phyloP scores from a whole-genome alignment of 2,113 vertebrate genomes.

The Psettodes erumei region DNA sequence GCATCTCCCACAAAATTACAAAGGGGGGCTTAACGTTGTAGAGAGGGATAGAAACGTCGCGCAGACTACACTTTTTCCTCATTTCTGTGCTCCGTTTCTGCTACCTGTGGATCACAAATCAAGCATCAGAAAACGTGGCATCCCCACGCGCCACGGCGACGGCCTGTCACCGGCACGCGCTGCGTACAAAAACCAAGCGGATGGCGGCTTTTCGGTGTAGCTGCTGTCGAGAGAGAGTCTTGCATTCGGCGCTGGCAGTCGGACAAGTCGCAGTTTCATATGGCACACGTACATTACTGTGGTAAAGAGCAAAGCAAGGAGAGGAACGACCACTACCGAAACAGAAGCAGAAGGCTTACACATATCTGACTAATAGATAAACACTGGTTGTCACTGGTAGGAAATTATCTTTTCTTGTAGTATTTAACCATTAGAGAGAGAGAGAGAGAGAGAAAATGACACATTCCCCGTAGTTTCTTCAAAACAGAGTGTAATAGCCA shows the following conservation, averaged over 20 bases:
- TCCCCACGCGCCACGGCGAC: constrained; percentile 4
- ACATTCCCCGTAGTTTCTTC: constrained; percentile 40
- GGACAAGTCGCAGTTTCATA: constrained; percentile 67
- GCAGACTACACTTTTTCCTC: background rate
- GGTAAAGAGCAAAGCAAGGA: constrained; percentile 59
- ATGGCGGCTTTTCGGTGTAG: constrained; percentile 25
- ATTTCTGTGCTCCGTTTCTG: constrained; percentile 10
- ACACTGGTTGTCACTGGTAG: constrained; percentile 30
- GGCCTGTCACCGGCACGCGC: constrained; percentile 31
- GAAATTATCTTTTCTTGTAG: constrained; percentile 23
- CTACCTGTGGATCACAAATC: constrained; percentile 38
- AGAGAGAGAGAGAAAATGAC: background rate
- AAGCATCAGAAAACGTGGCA: constrained; percentile 44
- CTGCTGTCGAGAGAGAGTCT: constrained; percentile 29
- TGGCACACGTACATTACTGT: constrained; percentile 65
- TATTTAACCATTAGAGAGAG: constrained; percentile 30
- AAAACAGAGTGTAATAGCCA: constrained; percentile 43
- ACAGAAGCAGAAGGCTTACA: constrained; percentile 57
- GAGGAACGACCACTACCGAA: constrained; percentile 54
- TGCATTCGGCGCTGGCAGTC: constrained; percentile 51
- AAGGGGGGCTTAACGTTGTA: constrained; percentile 22
- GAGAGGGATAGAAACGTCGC: constrained; percentile 21
- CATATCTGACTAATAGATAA: constrained; percentile 38
- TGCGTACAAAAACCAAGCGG: constrained; percentile 39
- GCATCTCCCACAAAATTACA: constrained; percentile 34